phyloP scores from a whole-genome alignment of 2,113 vertebrate species.

The Todiramphus chloris region DNA sequence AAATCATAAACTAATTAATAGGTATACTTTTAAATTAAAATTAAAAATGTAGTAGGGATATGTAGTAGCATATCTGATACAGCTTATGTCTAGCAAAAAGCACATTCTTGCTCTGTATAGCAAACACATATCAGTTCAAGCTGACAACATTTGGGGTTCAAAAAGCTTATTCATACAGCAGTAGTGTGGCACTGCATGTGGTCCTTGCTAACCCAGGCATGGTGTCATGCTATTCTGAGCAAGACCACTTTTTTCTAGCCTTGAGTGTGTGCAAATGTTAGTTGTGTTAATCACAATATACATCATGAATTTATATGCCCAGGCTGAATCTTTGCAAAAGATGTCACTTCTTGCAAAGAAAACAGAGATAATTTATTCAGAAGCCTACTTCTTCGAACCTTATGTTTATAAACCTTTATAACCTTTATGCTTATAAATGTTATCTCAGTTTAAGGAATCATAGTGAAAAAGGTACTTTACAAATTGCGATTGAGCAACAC shows the following conservation, averaged over 20 bases:
- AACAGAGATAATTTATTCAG: conserved; percentile 19
- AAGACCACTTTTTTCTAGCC: not conserved
- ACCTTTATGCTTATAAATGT: not conserved
- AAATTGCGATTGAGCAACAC: not conserved
- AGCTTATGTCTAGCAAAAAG: not conserved
- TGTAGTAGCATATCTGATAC: not conserved
- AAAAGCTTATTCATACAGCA: not conserved
- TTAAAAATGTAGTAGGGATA: not conserved
- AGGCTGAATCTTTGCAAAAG: not conserved
- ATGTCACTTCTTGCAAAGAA: not conserved
- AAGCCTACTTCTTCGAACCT: not conserved
- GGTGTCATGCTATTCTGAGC: not conserved
- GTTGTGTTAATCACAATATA: not conserved
- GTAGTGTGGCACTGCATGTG: not conserved
- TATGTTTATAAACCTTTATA: too few relatives aligned
- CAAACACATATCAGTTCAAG: not conserved
- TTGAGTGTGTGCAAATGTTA: not conserved
- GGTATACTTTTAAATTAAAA: not conserved
- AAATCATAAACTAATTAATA: not conserved
- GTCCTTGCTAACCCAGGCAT: not conserved
- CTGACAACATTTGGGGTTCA: not conserved
- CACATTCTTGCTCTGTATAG: not conserved
- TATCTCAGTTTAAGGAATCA: not conserved
- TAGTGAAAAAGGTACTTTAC: not conserved
- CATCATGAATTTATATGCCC: not conserved